Evolutionary conservation across 2,797 vertebrate species (phyloP), one percentile per base, ranked within the genome.

Genomic region (Acanthis flammea): DNA sequence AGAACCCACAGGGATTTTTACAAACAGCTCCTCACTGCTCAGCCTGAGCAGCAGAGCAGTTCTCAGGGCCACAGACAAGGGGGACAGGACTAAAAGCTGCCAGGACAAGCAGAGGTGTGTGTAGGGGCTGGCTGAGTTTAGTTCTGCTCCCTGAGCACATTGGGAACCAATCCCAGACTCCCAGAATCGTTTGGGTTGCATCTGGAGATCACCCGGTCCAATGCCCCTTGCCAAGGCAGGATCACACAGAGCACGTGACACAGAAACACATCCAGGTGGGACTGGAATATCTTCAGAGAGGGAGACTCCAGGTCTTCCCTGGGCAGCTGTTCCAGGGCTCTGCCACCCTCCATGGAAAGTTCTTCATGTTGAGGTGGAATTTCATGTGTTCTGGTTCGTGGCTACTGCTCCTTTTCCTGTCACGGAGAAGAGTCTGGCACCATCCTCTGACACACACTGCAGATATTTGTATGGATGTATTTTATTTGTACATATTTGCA

Each of bases 221-320:
- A 3, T 22, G 30, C 1, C 6, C 24, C 31, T 35, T 50, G 37
- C 60, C 37, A 8, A 18, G 51, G 75, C 19, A 72, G 37, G 28
- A 7, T 15, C 24, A 30, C 60, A 9, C 58, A 3, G 39, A 25
- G 45, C 53, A 13, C n/a, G 53, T 18, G 53, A 27, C 39, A 33
- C 60, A 30, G 24, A 25, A 25, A 7, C 14, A 18, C 17, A 9
- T 10, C 28, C 60, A 39, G 28, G 28, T 53, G 53, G 24, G 17
- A 15, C 2, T 79, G 75, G 24, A 6, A 66, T 16, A 24, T 30
- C 60, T 53, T n/a, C 67, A 39, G 33, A 30, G 23, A 30, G 17
- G 37, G 21, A 65, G 0, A 53, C 21, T 65, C n/a, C 45, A 39
- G 1, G 0, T 11, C 51, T 10, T 30, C 30, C n/a, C 10, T 10